Evolutionary conservation across 2,888 invertebrate species (phyloP).

Genomic region (Apocheima hispidaria): DNA sequence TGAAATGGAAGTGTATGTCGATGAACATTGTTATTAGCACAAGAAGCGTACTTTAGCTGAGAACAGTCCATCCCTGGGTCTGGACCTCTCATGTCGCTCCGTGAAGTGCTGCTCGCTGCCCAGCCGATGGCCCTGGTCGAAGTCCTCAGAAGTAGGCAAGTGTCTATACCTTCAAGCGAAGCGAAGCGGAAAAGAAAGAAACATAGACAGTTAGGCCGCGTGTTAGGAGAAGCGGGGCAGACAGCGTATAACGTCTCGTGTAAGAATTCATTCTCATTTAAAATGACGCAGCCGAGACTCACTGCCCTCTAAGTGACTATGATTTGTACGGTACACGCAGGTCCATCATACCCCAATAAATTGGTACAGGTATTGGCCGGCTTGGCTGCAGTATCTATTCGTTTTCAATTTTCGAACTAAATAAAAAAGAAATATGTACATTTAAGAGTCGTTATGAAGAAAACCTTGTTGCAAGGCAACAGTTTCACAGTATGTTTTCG

Average conservation of each 20-base stretch:
- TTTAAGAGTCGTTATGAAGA: too few species aligned
- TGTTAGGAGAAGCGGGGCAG: constrained; percentile 15
- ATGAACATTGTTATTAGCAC: constrained; percentile 52
- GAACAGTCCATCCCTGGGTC: constrained; percentile 89
- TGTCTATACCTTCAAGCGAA: constrained; percentile 89
- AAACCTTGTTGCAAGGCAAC: too few species aligned
- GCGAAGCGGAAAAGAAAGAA: constrained; percentile 77
- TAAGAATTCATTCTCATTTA: not conserved
- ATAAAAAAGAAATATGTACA: too few species aligned
- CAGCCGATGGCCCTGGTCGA: constrained; percentile 89
- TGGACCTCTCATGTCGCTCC: constrained; percentile 89
- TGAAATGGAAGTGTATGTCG: constrained; percentile 10
- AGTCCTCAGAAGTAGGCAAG: constrained; percentile 89
- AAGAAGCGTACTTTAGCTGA: constrained; percentile 89
- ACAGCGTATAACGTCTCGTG: not conserved
- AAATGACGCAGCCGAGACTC: not conserved
- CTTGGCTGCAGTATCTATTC: too few species aligned
- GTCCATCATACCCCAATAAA: too few species aligned
- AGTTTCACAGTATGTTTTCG: not conserved
- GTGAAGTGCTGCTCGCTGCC: constrained; percentile 91
- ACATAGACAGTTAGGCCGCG: constrained; percentile 51
- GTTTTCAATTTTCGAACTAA: too few species aligned
- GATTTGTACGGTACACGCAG: not conserved
- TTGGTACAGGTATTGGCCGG: too few species aligned
- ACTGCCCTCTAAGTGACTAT: not conserved